Evolutionary conservation across 2,888 invertebrate species (phyloP).

Genomic region (Cyclophora punctaria): DNA sequence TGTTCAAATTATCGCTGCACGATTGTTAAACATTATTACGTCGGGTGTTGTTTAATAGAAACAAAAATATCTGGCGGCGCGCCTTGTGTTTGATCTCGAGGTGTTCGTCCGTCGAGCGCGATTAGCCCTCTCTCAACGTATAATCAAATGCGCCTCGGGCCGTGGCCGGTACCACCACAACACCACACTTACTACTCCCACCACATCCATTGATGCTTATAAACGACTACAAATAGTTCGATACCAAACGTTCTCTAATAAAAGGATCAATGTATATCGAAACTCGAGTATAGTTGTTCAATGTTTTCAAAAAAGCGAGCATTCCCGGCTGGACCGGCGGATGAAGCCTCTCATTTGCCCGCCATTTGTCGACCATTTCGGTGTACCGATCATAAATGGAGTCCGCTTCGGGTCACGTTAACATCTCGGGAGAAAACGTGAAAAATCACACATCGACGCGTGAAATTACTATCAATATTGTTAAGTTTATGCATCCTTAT

Average conservation of each 20-base stretch:
- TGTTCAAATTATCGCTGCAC: slow-evolving; percentile 73
- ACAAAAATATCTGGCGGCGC: slow-evolving; percentile 76
- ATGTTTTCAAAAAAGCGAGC: slow-evolving; percentile 43
- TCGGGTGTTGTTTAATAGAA: slow-evolving; percentile 76
- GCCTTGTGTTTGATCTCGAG: slow-evolving; percentile 76
- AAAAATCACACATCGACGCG: slow-evolving; percentile 70
- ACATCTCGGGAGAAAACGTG: slow-evolving; percentile 67
- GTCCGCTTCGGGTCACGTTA: slow-evolving; percentile 70
- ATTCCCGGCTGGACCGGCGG: slow-evolving; percentile 58
- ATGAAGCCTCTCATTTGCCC: slow-evolving; percentile 73
- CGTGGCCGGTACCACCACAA: slow-evolving; percentile 32
- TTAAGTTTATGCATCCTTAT: slow-evolving; percentile 19
- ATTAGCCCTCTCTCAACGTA: slow-evolving; percentile 74
- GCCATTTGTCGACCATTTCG: slow-evolving; percentile 75
- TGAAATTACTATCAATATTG: slow-evolving; percentile 52
- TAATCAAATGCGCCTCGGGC: slow-evolving; percentile 73
- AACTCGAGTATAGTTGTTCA: slow-evolving; percentile 4
- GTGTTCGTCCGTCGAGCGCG: slow-evolving; percentile 75
- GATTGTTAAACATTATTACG: slow-evolving; percentile 77
- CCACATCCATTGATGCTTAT: slow-evolving; percentile 32
- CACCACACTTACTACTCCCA: slow-evolving; percentile 13
- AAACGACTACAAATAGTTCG: not conserved
- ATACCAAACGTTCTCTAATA: not conserved
- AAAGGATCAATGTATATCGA: slow-evolving; percentile 21
- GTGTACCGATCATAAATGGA: slow-evolving; percentile 73